Evolutionary conservation across 2,888 invertebrate genomes (phyloP).

Genomic region (Tinea semifulvella): DNA sequence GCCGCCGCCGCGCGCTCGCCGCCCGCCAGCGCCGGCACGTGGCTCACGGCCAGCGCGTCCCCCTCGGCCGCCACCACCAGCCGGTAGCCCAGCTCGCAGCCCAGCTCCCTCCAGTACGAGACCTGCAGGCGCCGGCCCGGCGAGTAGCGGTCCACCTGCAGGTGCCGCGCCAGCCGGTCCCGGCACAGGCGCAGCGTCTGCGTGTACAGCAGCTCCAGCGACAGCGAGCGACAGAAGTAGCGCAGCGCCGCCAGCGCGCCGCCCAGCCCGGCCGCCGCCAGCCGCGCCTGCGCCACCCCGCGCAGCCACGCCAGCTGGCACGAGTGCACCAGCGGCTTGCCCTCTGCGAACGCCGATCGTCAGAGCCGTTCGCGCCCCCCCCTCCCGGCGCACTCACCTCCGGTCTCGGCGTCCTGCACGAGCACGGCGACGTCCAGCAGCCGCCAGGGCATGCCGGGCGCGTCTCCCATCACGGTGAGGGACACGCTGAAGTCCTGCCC

Average conservation of each 20-base stretch:
- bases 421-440: slow-evolving; percentile 94
- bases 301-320: slow-evolving; percentile 94
- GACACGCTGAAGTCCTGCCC: slow-evolving; percentile 97
- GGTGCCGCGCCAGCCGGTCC: slow-evolving; percentile 88
- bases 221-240: slow-evolving; percentile 94
- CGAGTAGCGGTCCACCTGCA: slow-evolving; percentile 89
- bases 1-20: slow-evolving; percentile 70
- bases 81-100: slow-evolving; percentile 88
- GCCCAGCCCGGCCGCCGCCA: slow-evolving; percentile 82
- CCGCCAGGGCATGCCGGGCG: slow-evolving; percentile 92
- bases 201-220: slow-evolving; percentile 88
- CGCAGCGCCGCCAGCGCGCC: slow-evolving; percentile 72
- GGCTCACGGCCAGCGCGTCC: slow-evolving; percentile 61
- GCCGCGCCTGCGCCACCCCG: slow-evolving; percentile 89
- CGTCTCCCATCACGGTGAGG: slow-evolving; percentile 97
- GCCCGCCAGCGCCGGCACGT: slow-evolving; percentile 68
- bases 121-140: slow-evolving; percentile 89
- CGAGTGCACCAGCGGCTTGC: slow-evolving; percentile 93
- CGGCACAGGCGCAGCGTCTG: slow-evolving; percentile 88
- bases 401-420: slow-evolving; percentile 97
- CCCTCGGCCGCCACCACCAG: slow-evolving; percentile 88
- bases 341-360: slow-evolving; percentile 71
- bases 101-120: slow-evolving; percentile 92
- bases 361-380: slow-evolving; percentile 92
- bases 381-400: slow-evolving; percentile 65